A percentile compares a stretch with the other conserved stretches of the same genome.
Conservation (phyloP, 2,113 vertebrate species). For the Sphaerodactylus townsendi region DNA sequence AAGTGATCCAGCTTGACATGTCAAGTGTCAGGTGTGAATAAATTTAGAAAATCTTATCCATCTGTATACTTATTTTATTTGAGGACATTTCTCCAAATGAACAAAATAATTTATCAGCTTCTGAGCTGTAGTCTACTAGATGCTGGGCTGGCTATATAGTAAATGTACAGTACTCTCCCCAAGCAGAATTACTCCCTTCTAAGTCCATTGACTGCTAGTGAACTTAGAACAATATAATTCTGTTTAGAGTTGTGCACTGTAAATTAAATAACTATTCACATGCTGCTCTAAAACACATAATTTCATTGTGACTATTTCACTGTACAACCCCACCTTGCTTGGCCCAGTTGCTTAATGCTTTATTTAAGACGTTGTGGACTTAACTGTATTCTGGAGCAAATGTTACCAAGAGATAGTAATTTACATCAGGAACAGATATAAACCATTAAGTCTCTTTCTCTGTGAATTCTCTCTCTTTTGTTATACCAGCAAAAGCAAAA, state of each 20-base stretch:
- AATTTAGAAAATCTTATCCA: background rate
- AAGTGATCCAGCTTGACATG: no score
- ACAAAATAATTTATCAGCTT: background rate
- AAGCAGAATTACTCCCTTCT: background rate
- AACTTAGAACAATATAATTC: background rate
- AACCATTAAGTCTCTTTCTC: constrained; percentile 4
- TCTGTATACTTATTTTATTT: background rate
- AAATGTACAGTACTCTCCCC: background rate
- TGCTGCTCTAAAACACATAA: background rate
- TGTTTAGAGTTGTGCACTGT: background rate
- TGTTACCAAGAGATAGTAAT: fast-evolving
- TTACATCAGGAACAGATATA: fast-evolving
- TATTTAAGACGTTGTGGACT: background rate
- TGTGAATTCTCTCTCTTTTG: background rate
- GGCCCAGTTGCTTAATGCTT: constrained; percentile 28
- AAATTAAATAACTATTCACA: background rate
- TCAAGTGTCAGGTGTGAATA: background rate
- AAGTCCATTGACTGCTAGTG: background rate
- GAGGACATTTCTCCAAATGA: background rate
- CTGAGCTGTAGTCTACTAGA: background rate
- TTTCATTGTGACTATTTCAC: background rate
- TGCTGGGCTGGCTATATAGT: background rate
- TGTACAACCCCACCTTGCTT: constrained; percentile 28
- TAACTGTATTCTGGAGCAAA: background rate
- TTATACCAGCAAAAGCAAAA: constrained; percentile 24